phyloP scores from a whole-genome alignment of 1,140 invertebrate species.

The Hycleus cichorii region DNA sequence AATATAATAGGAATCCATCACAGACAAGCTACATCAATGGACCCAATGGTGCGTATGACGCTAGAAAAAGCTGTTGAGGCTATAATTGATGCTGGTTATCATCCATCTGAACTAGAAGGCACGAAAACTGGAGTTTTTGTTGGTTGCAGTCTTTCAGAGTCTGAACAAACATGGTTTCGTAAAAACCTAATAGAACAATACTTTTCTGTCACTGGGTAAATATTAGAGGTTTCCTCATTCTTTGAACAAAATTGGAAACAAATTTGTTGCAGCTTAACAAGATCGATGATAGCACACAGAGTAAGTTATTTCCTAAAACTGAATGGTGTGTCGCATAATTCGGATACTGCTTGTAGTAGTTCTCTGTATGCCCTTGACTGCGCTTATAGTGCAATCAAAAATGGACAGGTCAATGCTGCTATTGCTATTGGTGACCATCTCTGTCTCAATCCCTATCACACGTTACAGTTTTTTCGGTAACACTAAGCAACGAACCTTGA shows the following conservation, averaged over 20 bases:
- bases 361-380: conserved; percentile 78
- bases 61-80: conserved; percentile 80
- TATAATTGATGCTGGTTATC: conserved; percentile 73
- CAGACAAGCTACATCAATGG: conserved; percentile 78
- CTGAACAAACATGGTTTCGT: neutral
- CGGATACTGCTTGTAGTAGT: conserved; percentile 88
- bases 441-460: conserved; percentile 74
- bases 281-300: conserved; percentile 73
- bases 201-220: neutral
- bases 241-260: neutral
- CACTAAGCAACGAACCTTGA: too few species aligned
- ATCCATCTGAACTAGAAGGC: conserved; percentile 51
- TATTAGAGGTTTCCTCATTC: neutral
- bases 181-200: neutral
- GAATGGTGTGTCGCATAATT: conserved; percentile 69
- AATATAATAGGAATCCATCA: conserved; percentile 47
- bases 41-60: conserved; percentile 78
- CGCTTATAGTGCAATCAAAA: conserved; percentile 67
- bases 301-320: conserved; percentile 69
- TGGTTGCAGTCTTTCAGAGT: conserved; percentile 49
- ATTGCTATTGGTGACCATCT: conserved; percentile 80
- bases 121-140: conserved; percentile 72
- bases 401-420: conserved; percentile 75
- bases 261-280: neutral
- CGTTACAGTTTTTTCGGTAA: conserved; percentile 70